Conservation (phyloP, 2,113 vertebrate species). For the Microcebus jonahi region DNA sequence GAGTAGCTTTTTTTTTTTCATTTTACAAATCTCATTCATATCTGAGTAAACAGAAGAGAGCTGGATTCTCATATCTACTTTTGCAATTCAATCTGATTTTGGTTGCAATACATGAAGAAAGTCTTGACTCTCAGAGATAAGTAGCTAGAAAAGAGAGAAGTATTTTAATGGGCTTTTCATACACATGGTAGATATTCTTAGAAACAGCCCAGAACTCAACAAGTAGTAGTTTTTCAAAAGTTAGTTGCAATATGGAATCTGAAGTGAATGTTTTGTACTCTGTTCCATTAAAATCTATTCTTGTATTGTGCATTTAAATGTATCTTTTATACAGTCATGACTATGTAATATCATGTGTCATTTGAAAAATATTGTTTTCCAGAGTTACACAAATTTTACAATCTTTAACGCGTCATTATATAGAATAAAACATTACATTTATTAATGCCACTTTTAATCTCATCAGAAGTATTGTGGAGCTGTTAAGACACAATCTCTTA, state of each 20-base stretch:
- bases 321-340: background rate
- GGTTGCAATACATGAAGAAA: background rate
- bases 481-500: background rate
- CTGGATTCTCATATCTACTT: background rate
- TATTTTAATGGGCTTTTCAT: background rate
- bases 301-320: background rate
- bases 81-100: background rate
- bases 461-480: background rate
- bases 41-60: background rate
- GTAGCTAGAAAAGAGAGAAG: background rate
- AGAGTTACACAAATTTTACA: background rate
- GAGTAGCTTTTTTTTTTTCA: background rate
- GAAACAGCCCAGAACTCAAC: background rate
- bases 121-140: background rate
- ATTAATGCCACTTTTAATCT: background rate
- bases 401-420: background rate
- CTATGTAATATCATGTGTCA: background rate
- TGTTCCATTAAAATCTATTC: background rate
- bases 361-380: slow-evolving; percentile 21
- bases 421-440: background rate
- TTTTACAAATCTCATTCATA: background rate
- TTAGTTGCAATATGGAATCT: background rate
- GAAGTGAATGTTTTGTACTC: background rate
- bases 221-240: background rate
- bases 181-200: background rate